These are phyloP conservation scores for Adelges cooleyi DNA, from an alignment of 1,140 invertebrate genomes.

Conservation along the genomic window DNA sequence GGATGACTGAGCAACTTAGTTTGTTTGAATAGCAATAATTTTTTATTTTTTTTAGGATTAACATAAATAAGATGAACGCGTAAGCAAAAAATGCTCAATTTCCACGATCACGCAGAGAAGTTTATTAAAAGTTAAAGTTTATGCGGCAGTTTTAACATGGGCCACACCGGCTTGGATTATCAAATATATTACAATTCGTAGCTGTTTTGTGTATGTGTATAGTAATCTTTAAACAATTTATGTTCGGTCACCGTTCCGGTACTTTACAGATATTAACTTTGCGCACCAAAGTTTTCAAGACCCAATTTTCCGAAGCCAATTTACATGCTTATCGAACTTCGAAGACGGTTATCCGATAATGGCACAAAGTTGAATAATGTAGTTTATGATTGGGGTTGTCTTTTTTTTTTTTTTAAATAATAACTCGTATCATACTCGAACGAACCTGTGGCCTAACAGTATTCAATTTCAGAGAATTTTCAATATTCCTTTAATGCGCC, in stretches of 20 bases:
- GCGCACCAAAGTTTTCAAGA: constrained; percentile 9
- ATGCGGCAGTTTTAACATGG: neutral
- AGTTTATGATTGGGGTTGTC: too few relatives aligned
- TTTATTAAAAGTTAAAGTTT: constrained; percentile 21
- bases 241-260: neutral
- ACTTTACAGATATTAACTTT: constrained; percentile 2
- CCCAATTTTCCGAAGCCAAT: neutral
- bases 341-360: neutral
- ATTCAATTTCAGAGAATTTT: too few relatives aligned
- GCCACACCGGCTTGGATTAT: neutral
- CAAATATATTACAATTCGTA: neutral
- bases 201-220: too few relatives aligned
- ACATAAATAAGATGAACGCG: too few relatives aligned
- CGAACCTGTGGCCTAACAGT: too few relatives aligned
- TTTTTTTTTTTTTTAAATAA: too few relatives aligned
- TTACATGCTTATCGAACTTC: constrained; percentile 5
- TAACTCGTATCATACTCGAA: too few relatives aligned
- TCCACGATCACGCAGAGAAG: neutral
- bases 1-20: too few relatives aligned
- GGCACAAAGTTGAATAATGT: neutral
- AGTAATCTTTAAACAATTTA: neutral
- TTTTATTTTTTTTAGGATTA: too few relatives aligned
- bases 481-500: too few relatives aligned
- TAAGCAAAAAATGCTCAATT: neutral
- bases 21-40: too few relatives aligned